Conservation (phyloP, 2,113 vertebrate genomes). For the Sinocyclocheilus anshuiensis region DNA sequence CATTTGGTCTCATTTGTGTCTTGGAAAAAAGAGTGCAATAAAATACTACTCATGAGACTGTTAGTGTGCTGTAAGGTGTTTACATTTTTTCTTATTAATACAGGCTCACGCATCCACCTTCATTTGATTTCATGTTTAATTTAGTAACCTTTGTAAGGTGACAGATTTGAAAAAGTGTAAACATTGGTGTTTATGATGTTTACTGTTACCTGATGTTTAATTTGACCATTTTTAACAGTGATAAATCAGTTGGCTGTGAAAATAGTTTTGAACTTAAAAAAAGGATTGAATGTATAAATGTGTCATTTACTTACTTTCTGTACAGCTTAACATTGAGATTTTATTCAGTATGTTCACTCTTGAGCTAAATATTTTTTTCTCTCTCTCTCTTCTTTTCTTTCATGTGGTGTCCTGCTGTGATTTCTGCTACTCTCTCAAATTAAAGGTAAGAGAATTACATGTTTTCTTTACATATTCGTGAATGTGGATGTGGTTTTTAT, state of each 20-base stretch:
- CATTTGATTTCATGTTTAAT: not conserved
- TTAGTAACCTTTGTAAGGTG: not conserved
- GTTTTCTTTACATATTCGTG: slow-evolving; percentile 4
- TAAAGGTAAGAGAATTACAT: slow-evolving; percentile 20
- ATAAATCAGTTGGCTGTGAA: not conserved
- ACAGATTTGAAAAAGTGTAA: not conserved
- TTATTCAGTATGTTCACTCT: not conserved
- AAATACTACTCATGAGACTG: not conserved
- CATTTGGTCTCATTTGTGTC: not conserved
- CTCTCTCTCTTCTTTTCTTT: slow-evolving; percentile 13
- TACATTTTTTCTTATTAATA: not conserved
- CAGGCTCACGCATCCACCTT: not conserved
- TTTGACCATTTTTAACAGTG: not conserved
- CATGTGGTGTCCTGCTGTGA: slow-evolving; percentile 15
- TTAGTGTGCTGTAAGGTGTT: not conserved
- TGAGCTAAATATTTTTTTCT: not conserved
- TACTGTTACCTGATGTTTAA: not conserved
- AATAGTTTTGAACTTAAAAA: not conserved
- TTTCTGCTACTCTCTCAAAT: slow-evolving; percentile 7
- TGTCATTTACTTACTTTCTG: not conserved
- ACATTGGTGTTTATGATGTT: not conserved
- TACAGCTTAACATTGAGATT: not conserved
- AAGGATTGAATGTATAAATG: not conserved
- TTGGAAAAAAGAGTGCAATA: not conserved
- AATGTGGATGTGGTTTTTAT: not conserved